Evolutionary conservation across 2,888 invertebrate genomes (phyloP), one percentile per base, ranked within the genome.

Genomic region (Eristalis pertinax): DNA sequence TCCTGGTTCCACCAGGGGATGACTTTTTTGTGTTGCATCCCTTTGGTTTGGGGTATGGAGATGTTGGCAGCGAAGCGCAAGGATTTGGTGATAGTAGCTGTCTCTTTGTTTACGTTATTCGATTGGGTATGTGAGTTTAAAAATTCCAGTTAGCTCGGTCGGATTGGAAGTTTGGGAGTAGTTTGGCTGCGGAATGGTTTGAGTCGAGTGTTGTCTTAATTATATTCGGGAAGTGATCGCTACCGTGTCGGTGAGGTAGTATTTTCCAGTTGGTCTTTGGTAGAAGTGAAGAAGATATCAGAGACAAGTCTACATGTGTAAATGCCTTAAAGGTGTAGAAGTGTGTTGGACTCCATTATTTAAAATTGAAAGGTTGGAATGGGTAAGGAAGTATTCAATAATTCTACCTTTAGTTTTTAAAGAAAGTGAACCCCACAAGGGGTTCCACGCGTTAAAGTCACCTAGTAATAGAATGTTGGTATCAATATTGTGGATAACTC

Each of bases 371-470:
- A 11, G 35, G 35, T 38, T 38, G 35, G 35, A 11, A 11, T 38
- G 10, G 35, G 35, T 38, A 1, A 38, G 35, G 35, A 38, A 38
- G 2, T 11, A 11, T 11, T 38, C 35, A 4, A 11, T 11, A 38
- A 38, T 38, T 38, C 76, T 41, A 15, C 22, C 38, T 13, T 83
- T 86, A 0, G 62, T 22, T 0, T 65, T 22, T 1, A 35, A 29
- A 11, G 81, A 78, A 0, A 2, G 35, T 11, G 35, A 38, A 5
- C 83, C 83, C 83, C 85, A 83, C n/a, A 69, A 19, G 4, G 78
- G 67, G 24, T 43, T 78, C 74, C 68, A 84, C 3, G 69, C 64
- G 58, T 87, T 83, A 22, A 88, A 70, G 22, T 88, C 81, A 13
- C 81, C 78, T 24, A 11, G 4, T 38, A 11, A 38, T 38, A 38